phyloP scores from a whole-genome alignment of 1,140 invertebrate species.

The Holotrichia oblita region DNA sequence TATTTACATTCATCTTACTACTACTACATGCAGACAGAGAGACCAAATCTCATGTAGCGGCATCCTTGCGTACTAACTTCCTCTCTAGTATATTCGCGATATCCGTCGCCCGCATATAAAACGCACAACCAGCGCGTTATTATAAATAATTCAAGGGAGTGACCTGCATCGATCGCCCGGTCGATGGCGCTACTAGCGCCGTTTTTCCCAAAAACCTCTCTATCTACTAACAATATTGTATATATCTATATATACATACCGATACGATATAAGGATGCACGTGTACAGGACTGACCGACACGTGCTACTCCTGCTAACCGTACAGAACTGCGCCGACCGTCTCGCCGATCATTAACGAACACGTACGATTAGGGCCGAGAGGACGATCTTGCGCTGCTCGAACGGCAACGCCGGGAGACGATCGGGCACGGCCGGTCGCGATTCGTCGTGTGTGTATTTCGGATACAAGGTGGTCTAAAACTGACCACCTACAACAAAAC shows the following conservation, averaged over 20 bases:
- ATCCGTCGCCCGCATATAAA: neutral
- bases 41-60: neutral
- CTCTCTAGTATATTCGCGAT: neutral
- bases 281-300: neutral
- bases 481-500: constrained; percentile 29
- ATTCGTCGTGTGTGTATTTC: neutral
- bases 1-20: neutral
- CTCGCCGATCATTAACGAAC: neutral
- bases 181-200: constrained; percentile 30
- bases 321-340: neutral
- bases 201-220: neutral
- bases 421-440: neutral
- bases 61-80: neutral
- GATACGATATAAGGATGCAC: neutral
- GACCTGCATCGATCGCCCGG: constrained; percentile 45
- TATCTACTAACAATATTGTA: neutral
- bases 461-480: constrained; percentile 25
- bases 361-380: neutral
- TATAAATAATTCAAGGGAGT: constrained; percentile 50
- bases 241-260: neutral
- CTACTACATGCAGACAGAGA: neutral
- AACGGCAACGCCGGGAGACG: neutral
- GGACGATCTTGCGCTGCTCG: neutral
- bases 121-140: neutral
- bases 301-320: constrained; percentile 17